Evolutionary conservation across 64 coral and sea anemone species (phyloP).

Genomic region (Acropora tenuis): DNA sequence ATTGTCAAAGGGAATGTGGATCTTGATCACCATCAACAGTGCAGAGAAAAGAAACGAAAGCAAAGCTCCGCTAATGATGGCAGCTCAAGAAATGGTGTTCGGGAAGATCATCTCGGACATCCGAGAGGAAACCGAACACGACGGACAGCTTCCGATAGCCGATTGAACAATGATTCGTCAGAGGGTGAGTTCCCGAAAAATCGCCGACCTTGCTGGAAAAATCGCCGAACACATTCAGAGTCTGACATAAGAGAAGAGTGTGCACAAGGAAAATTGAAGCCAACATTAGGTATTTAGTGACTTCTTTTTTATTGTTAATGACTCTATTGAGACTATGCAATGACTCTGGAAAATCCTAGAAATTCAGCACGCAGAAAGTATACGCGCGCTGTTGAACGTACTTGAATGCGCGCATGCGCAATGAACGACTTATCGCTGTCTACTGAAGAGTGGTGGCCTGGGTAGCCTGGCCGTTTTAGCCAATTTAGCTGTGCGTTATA

Average conservation of each 20-base stretch:
- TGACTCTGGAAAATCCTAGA: too few species aligned
- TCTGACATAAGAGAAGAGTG: not conserved
- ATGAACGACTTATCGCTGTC: too few species aligned
- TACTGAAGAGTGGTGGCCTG: too few species aligned
- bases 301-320: not conserved
- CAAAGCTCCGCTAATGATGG: not conserved
- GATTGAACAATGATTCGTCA: not conserved
- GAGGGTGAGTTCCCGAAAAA: not conserved
- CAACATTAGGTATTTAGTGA: not conserved
- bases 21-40: not conserved
- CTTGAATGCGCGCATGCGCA: too few species aligned
- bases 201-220: not conserved
- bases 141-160: not conserved
- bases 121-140: not conserved
- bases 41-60: not conserved
- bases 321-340: too few species aligned
- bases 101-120: not conserved
- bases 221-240: not conserved
- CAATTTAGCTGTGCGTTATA: too few species aligned
- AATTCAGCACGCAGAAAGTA: too few species aligned
- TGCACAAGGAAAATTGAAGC: not conserved
- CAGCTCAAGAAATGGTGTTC: not conserved
- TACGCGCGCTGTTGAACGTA: too few species aligned
- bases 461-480: too few species aligned
- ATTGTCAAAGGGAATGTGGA: not conserved